Conservation (phyloP, 1,140 invertebrate genomes). For the Drosophila baimaii region DNA sequence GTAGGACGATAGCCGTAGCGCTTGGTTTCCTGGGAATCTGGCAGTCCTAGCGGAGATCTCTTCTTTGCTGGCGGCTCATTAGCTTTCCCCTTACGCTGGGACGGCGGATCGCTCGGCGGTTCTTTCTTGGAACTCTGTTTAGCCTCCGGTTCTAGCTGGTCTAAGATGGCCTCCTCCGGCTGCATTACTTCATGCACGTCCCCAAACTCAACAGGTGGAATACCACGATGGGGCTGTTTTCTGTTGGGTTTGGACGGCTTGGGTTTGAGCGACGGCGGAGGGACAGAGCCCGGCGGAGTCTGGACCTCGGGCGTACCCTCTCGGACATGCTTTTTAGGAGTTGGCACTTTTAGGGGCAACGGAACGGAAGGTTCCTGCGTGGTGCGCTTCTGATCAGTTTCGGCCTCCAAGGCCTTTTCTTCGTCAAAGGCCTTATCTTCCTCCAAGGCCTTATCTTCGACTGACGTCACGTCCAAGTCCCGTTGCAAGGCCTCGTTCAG, state of each 20-base stretch:
- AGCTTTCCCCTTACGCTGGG: not conserved
- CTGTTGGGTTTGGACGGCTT: not conserved
- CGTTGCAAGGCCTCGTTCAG: constrained; percentile 4
- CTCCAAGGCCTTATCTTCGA: not conserved
- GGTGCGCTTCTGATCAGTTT: not conserved
- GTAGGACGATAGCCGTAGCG: not conserved
- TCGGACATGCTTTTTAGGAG: not conserved
- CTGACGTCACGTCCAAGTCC: not conserved
- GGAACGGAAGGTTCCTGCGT: constrained; percentile 10
- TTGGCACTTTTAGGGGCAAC: not conserved
- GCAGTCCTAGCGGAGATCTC: too few species aligned
- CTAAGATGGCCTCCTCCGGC: not conserved
- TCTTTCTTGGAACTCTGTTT: not conserved
- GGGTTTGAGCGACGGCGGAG: constrained; percentile 6
- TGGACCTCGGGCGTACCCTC: constrained; percentile 21
- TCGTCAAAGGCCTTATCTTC: not conserved
- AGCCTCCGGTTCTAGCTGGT: not conserved
- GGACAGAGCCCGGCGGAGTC: constrained; percentile 4
- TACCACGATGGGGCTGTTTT: not conserved
- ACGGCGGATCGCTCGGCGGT: not conserved
- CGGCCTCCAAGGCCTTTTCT: not conserved
- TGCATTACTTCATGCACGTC: not conserved
- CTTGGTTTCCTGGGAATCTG: not conserved
- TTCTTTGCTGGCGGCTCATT: not conserved
- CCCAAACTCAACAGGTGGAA: constrained; percentile 1